These are phyloP conservation scores for Geococcyx californianus DNA, from an alignment of 2,113 vertebrate species.

Conservation along the genomic window DNA sequence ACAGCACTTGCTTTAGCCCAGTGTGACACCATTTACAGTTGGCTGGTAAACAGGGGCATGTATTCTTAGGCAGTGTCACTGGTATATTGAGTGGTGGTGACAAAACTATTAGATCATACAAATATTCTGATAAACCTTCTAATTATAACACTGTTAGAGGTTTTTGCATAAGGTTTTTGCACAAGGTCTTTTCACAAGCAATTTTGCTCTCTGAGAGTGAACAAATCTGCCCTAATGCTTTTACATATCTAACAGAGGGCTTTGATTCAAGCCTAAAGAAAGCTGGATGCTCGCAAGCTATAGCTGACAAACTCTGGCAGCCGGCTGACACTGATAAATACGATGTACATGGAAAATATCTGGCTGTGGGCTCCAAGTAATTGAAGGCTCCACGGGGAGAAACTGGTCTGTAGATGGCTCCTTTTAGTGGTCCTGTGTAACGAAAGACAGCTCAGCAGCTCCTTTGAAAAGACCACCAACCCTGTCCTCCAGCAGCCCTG, in stretches of 20 bases:
- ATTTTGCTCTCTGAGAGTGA: not conserved
- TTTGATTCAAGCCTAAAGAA: not conserved
- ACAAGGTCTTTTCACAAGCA: rapidly evolving
- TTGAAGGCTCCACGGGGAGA: not conserved
- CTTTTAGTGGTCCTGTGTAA: not conserved
- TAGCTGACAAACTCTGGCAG: not conserved
- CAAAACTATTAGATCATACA: not conserved
- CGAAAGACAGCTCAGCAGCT: not conserved
- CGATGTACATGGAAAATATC: not conserved
- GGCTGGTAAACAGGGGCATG: not conserved
- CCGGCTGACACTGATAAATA: not conserved
- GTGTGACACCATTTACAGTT: not conserved
- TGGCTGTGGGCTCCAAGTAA: not conserved
- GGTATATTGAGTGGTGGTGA: not conserved
- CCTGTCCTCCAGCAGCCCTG: not conserved
- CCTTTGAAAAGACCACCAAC: not conserved
- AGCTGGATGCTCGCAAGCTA: not conserved
- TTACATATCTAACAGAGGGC: not conserved
- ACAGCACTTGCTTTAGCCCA: not conserved
- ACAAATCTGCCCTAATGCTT: not conserved
- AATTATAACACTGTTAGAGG: not conserved
- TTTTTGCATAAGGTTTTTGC: not conserved
- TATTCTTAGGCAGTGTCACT: not conserved
- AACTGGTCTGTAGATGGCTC: not conserved
- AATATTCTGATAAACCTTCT: not conserved